Evolutionary conservation across 2,888 invertebrate genomes (phyloP), one percentile per base, ranked within the genome.

Genomic region (Pomacea canaliculata): DNA sequence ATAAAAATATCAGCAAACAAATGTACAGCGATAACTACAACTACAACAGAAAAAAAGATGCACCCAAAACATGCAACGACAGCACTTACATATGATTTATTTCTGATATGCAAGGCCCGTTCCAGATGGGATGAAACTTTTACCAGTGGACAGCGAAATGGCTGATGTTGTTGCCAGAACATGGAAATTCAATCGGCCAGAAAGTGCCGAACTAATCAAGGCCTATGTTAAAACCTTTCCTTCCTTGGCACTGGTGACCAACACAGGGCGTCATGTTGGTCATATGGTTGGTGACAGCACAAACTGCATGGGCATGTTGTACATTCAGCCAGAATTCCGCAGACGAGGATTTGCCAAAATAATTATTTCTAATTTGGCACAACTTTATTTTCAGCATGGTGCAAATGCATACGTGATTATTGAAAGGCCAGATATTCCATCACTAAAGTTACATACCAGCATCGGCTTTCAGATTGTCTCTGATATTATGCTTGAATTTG

Each of bases 291-390:
- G 68, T 8, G 27, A 49, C 48, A 59, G 60, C 19, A 70, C 48
- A n/a, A 76, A 70, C 59, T 59, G 62, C 16, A 76, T 71, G 23
- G 78, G 78, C 9, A 62, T 76, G 70, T 62, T 78, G 16, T 76
- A 78, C 68, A 73, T 78, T 46, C 49, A 71, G n/a, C 76, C 75
- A 10, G 68, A 73, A 23, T 76, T 71, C 68, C 73, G 78, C 51
- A 27, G 76, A 27, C 73, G 70, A 27, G 78, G 78, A 19, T 73
- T 76, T 7, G 78, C 71, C 27, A 78, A 78, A 59, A 60, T 78
- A 68, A 70, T 78, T 46, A 63, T 73, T 9, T 62, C 76, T 23
- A 72, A 76, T 16, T 48, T 78, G 72, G 73, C 78, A 7, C 70
- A 76, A 37, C 76, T 73, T n/a, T 76, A 70, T 46, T 78, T 76